A percentile compares a stretch with the other conserved stretches of the same genome.
These are phyloP conservation scores for Hemibagrus guttatus DNA, from an alignment of 2,797 vertebrate species.

Conservation along the genomic window DNA sequence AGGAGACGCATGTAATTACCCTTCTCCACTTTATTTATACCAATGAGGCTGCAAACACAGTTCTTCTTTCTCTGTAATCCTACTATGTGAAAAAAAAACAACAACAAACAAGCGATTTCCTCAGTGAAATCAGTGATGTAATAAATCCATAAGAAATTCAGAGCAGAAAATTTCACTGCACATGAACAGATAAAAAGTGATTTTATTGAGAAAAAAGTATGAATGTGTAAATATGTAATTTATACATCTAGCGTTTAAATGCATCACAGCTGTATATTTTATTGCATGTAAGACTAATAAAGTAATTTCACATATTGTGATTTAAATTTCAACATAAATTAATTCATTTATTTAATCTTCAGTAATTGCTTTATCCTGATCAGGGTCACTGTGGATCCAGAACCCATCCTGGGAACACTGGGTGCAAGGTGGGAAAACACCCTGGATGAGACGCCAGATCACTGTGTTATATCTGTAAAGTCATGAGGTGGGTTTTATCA, in stretches of 20 bases:
- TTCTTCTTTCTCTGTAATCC: not conserved
- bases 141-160: not conserved
- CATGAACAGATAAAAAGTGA: not conserved
- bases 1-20: not conserved
- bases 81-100: not conserved
- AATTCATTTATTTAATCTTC: no score
- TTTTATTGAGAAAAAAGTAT: not conserved
- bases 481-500: no score
- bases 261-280: not conserved
- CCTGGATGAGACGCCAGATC: no score
- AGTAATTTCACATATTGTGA: not conserved
- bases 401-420: no score
- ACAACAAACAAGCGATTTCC: not conserved
- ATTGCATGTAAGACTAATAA: not conserved
- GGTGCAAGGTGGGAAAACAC: no score
- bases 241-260: not conserved
- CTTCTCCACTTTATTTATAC: not conserved
- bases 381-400: no score
- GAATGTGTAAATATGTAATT: not conserved
- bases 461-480: no score
- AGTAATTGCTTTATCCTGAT: no score
- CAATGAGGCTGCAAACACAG: not conserved
- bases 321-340: no score
- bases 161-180: not conserved
- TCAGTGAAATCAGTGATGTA: not conserved